Evolutionary conservation across 2,113 vertebrate species (phyloP), one percentile per base, ranked within the genome.

Genomic region (Melanerpes aurifrons): DNA sequence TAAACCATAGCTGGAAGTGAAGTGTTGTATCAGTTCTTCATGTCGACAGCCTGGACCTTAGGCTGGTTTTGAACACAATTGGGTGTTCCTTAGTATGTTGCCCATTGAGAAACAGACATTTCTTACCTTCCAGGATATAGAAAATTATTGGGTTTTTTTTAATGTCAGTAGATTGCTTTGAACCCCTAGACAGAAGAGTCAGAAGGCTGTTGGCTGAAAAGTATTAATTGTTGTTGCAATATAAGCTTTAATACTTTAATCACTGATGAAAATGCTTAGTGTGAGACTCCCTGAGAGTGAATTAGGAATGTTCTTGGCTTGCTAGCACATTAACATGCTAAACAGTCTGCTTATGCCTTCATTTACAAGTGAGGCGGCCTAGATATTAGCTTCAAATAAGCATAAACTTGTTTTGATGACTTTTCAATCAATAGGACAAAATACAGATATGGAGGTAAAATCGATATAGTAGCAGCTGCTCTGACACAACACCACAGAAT

Each of bases 311-410:
- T 83, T 76, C 48, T 59, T 53, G 25, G 35, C 20, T 85, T 82
- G 20, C 43, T 57, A 12, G 57, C 25, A 12, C 26, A 72, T 71
- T 83, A 62, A 69, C n/a, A 19, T 78, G 69, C 62, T 86, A 50
- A 93, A 45, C 61, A 68, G 25, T 19, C 69, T 83, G 58, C 67
- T 83, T 77, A 10, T 56, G 40, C 35, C 35, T 81, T 72, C 62
- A 74, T 83, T 83, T 96, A 68, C 53, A 67, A 79, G 53, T 45
- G 28, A 82, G 31, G 43, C 56, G 80, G 48, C 21, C 20, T 31
- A 54, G 72, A 37, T 78, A 86, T 80, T 90, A 82, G 11, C 45
- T 81, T 94, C 58, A 68, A 88, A 81, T 91, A 81, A 68, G 20
- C 7, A 54, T 54, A 69, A 91, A 68, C 12, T 19, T 75, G 37